Evolutionary conservation across 2,797 vertebrate genomes (phyloP).

Genomic region (Lophotriccus pileatus): DNA sequence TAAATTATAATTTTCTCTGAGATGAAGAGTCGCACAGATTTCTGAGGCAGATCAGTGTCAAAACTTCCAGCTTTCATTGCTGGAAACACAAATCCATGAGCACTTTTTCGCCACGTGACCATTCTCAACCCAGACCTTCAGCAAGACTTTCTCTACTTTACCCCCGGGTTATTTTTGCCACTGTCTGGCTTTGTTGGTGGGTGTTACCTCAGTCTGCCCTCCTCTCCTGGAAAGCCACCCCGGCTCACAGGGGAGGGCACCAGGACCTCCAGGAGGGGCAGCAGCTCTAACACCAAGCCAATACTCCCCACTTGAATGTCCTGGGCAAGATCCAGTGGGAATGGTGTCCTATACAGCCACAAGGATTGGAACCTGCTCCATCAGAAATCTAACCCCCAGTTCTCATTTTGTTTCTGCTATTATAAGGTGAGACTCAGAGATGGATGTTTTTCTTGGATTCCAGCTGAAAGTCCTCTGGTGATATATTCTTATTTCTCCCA

Average conservation of each 20-base stretch:
- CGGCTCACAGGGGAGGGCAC: accelerated
- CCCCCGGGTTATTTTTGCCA: not conserved
- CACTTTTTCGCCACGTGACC: accelerated
- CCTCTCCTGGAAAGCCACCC: not conserved
- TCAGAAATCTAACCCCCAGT: accelerated
- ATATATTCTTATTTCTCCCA: not conserved
- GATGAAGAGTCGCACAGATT: not conserved
- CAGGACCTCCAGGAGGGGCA: accelerated
- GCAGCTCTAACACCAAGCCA: not conserved
- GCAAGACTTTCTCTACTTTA: not conserved
- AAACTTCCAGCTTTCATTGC: not conserved
- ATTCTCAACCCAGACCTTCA: not conserved
- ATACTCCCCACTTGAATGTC: accelerated
- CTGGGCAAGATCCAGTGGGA: not conserved
- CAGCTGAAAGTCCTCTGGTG: not conserved
- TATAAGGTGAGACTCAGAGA: not conserved
- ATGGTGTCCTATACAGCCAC: not conserved
- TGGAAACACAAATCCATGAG: not conserved
- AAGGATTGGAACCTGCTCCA: accelerated
- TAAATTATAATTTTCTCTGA: not conserved
- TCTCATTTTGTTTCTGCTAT: not conserved
- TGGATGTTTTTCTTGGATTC: not conserved
- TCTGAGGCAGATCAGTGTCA: accelerated
- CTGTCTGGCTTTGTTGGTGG: too few relatives aligned
- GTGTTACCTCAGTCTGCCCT: not conserved